Percentiles rank a stretch among this genome's conserved stretches.
Conservation (phyloP, 2,888 invertebrate species). For the Acanthosepion pharaonis region DNA sequence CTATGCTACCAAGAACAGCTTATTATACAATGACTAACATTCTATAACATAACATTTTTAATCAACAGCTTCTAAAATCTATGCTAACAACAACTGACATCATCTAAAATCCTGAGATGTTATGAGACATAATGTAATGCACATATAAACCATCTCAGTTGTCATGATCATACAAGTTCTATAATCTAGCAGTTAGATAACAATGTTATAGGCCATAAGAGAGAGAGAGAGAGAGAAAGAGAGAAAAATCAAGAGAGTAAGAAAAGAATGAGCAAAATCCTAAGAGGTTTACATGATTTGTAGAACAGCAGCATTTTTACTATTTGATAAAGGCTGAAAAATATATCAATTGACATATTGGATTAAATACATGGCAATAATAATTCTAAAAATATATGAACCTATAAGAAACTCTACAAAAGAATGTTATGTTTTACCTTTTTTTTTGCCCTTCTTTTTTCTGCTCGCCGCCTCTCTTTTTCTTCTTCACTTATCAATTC, state of each 20-base stretch:
- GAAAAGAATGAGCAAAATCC: neutral
- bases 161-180: neutral
- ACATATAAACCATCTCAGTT: neutral
- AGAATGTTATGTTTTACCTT: constrained; percentile 59
- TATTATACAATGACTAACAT: no score
- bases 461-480: constrained; percentile 70
- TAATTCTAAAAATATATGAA: neutral
- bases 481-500: constrained; percentile 72
- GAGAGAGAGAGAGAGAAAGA: neutral
- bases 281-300: neutral
- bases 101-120: neutral
- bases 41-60: no score
- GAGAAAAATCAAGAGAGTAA: neutral
- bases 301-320: neutral
- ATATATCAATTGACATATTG: neutral
- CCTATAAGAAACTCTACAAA: neutral
- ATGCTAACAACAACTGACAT: no score
- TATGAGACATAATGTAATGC: neutral
- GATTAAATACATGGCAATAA: neutral
- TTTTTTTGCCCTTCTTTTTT: constrained; percentile 72
- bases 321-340: neutral
- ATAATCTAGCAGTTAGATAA: neutral
- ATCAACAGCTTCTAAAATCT: no score
- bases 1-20: no score
- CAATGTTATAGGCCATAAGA: neutral